Evolutionary conservation across 1,140 invertebrate species (phyloP).

Genomic region (Macrocentrus cingulum): DNA sequence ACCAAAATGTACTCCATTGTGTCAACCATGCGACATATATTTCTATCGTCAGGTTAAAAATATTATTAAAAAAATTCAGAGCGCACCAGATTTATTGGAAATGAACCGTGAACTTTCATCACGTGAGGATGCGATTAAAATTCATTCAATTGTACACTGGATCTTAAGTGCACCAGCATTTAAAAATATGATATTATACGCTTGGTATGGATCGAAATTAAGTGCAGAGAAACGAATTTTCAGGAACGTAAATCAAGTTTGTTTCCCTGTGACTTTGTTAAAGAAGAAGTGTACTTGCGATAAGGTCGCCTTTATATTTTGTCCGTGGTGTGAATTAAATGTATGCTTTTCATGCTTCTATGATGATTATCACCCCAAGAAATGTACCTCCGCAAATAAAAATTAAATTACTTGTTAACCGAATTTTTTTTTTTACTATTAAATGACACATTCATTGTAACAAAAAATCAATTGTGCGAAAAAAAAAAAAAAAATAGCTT

Average conservation of each 20-base stretch:
- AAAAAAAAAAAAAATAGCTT: too few relatives aligned
- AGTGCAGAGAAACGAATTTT: conserved; percentile 21
- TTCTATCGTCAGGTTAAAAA: conserved; percentile 36
- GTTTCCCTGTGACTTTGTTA: conserved; percentile 15
- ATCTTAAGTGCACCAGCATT: conserved; percentile 22
- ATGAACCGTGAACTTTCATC: conserved; percentile 21
- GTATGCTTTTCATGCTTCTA: conserved; percentile 29
- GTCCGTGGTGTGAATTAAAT: conserved; percentile 19
- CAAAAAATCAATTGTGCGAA: too few relatives aligned
- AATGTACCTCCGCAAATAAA: too few relatives aligned
- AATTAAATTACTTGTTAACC: too few relatives aligned
- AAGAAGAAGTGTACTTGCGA: conserved; percentile 22
- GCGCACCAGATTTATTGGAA: conserved; percentile 17
- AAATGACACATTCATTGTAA: too few relatives aligned
- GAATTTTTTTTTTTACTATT: too few relatives aligned
- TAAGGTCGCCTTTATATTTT: conserved; percentile 20
- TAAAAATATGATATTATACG: conserved; percentile 32
- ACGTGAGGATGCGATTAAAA: conserved; percentile 27
- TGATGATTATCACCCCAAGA: conserved; percentile 30
- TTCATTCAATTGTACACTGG: conserved; percentile 25
- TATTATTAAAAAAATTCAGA: conserved; percentile 26
- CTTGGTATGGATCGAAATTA: conserved; percentile 25
- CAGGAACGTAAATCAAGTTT: conserved; percentile 22
- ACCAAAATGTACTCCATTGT: conserved; percentile 34
- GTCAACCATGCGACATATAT: conserved; percentile 34